A percentile compares a stretch with the other conserved stretches of the same genome.
Evolutionary conservation across 1,140 invertebrate species (phyloP).

Genomic region (Bathynomus jamesi): DNA sequence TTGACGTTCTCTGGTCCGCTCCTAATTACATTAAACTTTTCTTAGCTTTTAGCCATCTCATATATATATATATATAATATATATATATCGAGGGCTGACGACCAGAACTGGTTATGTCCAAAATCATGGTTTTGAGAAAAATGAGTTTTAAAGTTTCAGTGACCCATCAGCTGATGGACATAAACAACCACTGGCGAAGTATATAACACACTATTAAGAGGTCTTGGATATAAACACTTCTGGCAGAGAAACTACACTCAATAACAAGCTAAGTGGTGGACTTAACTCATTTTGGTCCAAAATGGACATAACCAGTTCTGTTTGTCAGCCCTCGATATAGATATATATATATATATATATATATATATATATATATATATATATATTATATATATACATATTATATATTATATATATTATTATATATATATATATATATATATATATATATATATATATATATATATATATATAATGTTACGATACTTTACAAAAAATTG

Average conservation of each 20-base stretch:
- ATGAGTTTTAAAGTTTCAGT: too few species aligned
- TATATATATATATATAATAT: slow-evolving; percentile 1
- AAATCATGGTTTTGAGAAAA: too few species aligned
- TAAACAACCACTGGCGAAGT: neutral
- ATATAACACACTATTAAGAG: neutral
- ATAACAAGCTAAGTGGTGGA: too few species aligned
- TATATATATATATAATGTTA: neutral
- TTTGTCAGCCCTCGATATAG: neutral
- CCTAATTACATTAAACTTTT: neutral
- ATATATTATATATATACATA: neutral
- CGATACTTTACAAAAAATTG: neutral
- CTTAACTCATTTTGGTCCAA: too few species aligned
- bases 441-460: neutral
- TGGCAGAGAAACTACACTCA: too few species aligned
- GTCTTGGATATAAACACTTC: too few species aligned
- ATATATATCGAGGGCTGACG: too few species aligned
- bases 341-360: neutral
- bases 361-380: neutral
- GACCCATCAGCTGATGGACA: too few species aligned
- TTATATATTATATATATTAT: neutral
- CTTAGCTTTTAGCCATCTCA: neutral
- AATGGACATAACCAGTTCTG: neutral
- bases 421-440: neutral
- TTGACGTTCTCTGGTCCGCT: too few species aligned
- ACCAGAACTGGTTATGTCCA: too few species aligned